Base-by-base conservation (phyloP, 1,140 invertebrate species). In the Drosophila fuyamai region DNA sequence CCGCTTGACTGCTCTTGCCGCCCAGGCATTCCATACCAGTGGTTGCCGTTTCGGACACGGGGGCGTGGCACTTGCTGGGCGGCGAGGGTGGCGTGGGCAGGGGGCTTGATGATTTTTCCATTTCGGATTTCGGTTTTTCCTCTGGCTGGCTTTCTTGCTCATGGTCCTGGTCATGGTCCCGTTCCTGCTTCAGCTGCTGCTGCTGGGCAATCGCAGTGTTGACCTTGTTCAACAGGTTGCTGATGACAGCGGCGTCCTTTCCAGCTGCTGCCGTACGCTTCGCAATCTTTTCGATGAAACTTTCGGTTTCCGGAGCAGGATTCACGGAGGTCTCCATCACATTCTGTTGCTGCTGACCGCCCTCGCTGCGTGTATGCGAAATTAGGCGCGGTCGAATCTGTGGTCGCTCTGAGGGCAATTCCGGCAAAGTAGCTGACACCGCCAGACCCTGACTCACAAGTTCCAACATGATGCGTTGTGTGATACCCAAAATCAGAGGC, bases 241-340 rank as follows among this genome's bases (percentile, higher is more conserved):
- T 83, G 23, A 86, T 82, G 46, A 76, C 71, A 2, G 83, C 77
- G 3, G 61, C 50, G 14, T 85, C 82, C 58, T 86, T 85, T 47
- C 81, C 59, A 46, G 82, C 84, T 4, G 79, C 84, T 23, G 79
- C 84, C 35, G 70, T 85, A 5, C 82, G 75, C 44, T 91, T 92
- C 8, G 90, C 83, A 61, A 92, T 82, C 67, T 89, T 92, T 9
- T 92, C 90, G 10, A 92, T 66, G 36, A 92, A 89, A 10, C 83
- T 79, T 18, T 92, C 90, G n/a, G 67, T 41, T 51, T 81, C 58
- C 23, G 60, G 53, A 47, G 56, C 61, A 13, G 54, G 46, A 46
- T 14, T 59, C 10, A n/a, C 9, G 1, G 23, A 5, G 36, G 59
- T 66, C 56, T 67, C 76, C 54, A 56, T 63, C 44, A 76, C 46